These are phyloP conservation scores for Lutjanus campechanus DNA, from an alignment of 2,797 vertebrate genomes.

Conservation along the genomic window DNA sequence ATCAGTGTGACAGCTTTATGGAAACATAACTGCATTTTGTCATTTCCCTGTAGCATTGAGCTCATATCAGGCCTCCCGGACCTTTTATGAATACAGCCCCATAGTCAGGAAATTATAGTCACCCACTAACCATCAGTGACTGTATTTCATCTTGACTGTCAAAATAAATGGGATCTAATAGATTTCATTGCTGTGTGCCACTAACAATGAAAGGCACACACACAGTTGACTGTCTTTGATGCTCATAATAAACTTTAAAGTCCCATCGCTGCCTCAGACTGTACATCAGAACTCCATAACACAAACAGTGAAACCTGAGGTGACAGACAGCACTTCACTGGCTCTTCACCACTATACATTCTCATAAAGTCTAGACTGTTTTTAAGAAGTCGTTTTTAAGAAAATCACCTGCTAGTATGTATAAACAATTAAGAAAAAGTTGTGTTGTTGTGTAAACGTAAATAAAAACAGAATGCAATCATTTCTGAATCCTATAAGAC, in stretches of 20 bases:
- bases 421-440: too few relatives aligned
- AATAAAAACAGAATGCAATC: too few relatives aligned
- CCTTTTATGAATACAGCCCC: slow-evolving; percentile 16
- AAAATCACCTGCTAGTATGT: background rate
- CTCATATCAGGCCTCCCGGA: slow-evolving; percentile 20
- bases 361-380: background rate
- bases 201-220: slow-evolving; percentile 1
- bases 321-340: background rate
- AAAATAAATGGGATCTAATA: slow-evolving; percentile 24
- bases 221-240: slow-evolving; percentile 22
- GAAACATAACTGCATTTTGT: slow-evolving; percentile 30
- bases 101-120: slow-evolving; percentile 43
- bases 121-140: slow-evolving; percentile 6
- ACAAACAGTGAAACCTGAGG: slow-evolving; percentile 10
- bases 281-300: slow-evolving; percentile 5
- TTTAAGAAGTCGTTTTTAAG: background rate
- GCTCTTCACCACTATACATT: background rate
- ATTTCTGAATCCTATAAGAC: too few relatives aligned
- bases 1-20: slow-evolving; percentile 30
- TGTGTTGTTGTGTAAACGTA: too few relatives aligned
- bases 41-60: slow-evolving; percentile 3
- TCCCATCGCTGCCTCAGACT: slow-evolving; percentile 11
- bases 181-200: slow-evolving; percentile 26
- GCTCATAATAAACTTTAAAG: slow-evolving; percentile 33
- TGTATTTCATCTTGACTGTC: slow-evolving; percentile 33